phyloP scores from a whole-genome alignment of 2,797 vertebrate genomes.

The Buceros bicornis region DNA sequence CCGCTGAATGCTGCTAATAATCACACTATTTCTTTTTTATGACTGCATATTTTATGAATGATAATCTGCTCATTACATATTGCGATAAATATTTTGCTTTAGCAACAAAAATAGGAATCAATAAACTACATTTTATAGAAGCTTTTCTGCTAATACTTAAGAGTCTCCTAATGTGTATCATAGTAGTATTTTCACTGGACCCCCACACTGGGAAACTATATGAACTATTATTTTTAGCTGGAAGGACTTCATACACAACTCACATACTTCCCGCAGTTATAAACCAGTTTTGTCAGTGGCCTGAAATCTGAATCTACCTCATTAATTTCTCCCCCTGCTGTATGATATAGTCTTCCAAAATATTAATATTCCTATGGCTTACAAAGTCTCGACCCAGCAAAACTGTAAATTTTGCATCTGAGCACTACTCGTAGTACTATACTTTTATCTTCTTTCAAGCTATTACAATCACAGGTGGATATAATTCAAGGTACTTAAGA shows the following conservation, averaged over 20 bases:
- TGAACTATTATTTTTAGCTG: slow-evolving; percentile 53
- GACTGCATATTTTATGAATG: slow-evolving; percentile 59
- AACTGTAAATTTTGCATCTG: slow-evolving; percentile 15
- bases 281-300: slow-evolving; percentile 62
- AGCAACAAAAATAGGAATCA: slow-evolving; percentile 49
- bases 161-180: slow-evolving; percentile 7
- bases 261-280: slow-evolving; percentile 24
- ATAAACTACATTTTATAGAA: slow-evolving; percentile 46
- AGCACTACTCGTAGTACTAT: neutral
- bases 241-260: slow-evolving; percentile 52
- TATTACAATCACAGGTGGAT: slow-evolving; percentile 13
- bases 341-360: slow-evolving; percentile 31
- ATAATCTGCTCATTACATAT: slow-evolving; percentile 57
- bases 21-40: slow-evolving; percentile 67
- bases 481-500: slow-evolving; percentile 43
- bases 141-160: slow-evolving; percentile 27
- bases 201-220: neutral
- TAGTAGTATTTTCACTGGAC: neutral
- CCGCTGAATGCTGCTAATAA: slow-evolving; percentile 53
- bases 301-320: slow-evolving; percentile 56
- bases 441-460: slow-evolving; percentile 32
- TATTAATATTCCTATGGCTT: slow-evolving; percentile 75
- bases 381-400: slow-evolving; percentile 28
- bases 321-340: slow-evolving; percentile 51
- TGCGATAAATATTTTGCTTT: slow-evolving; percentile 70